phyloP scores from a whole-genome alignment of 2,888 invertebrate species.

The Leucozona laternaria region DNA sequence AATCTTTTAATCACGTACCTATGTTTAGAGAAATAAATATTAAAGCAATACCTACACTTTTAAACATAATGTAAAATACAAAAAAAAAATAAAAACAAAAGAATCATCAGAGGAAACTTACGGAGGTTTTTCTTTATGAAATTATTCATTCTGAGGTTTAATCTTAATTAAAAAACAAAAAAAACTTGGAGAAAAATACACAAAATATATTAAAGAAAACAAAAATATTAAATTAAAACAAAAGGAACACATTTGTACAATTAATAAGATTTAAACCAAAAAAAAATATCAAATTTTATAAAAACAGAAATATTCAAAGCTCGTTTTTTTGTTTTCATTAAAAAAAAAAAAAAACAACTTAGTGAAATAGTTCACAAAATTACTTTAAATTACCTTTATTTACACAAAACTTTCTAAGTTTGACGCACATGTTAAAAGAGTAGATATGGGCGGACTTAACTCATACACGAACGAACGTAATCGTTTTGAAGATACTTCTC shows the following conservation, averaged over 20 bases:
- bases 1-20: slow-evolving; percentile 74
- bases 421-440: background rate
- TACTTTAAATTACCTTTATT: background rate
- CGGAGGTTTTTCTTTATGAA: slow-evolving; percentile 62
- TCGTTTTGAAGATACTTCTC: too few relatives aligned
- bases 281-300: slow-evolving; percentile 52
- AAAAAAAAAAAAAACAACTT: background rate
- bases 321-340: background rate
- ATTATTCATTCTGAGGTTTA: slow-evolving; percentile 65
- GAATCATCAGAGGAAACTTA: slow-evolving; percentile 31
- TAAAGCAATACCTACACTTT: slow-evolving; percentile 76
- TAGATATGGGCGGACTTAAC: background rate
- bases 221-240: background rate
- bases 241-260: slow-evolving; percentile 57
- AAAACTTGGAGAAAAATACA: slow-evolving; percentile 36
- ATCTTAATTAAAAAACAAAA: slow-evolving; percentile 54
- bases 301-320: slow-evolving; percentile 23
- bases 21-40: slow-evolving; percentile 74
- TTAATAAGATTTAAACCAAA: slow-evolving; percentile 61
- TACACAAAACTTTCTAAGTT: background rate
- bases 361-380: background rate
- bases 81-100: slow-evolving; percentile 9
- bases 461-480: too few relatives aligned
- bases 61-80: slow-evolving; percentile 50
- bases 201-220: slow-evolving; percentile 21